phyloP scores from a whole-genome alignment of 1,140 invertebrate genomes.

The Listronotus bonariensis region DNA sequence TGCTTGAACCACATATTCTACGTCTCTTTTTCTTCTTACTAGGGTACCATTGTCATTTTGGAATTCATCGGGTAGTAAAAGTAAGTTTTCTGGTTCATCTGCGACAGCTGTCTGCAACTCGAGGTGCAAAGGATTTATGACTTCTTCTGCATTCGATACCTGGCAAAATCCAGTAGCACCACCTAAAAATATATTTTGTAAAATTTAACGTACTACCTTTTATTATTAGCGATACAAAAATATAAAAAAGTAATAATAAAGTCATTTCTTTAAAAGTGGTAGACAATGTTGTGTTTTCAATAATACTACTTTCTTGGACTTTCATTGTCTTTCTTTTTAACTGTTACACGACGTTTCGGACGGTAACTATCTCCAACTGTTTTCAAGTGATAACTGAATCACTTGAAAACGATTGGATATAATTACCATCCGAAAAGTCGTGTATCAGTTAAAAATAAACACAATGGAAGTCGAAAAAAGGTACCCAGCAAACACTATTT shows the following conservation, averaged over 20 bases:
- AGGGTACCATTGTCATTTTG: constrained; percentile 5
- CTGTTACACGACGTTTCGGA: too few species aligned
- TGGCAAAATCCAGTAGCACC: constrained; percentile 10
- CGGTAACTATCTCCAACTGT: too few species aligned
- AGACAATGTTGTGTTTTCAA: too few species aligned
- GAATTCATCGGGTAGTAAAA: constrained; percentile 3
- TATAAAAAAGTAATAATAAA: not conserved
- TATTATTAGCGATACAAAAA: not conserved
- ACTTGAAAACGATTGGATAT: too few species aligned
- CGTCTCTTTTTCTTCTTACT: constrained; percentile 63
- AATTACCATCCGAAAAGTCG: too few species aligned
- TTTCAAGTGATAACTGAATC: too few species aligned
- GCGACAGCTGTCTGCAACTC: constrained; percentile 3
- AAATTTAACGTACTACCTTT: not conserved
- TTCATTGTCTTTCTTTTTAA: too few species aligned
- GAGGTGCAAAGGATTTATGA: constrained; percentile 34
- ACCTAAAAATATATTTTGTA: not conserved
- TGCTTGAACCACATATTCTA: constrained; percentile 72
- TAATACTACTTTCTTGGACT: too few species aligned
- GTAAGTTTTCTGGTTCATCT: constrained; percentile 27
- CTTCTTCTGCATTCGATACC: constrained; percentile 5
- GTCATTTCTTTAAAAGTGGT: not conserved
- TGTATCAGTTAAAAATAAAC: too few species aligned
- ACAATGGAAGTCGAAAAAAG: too few species aligned
- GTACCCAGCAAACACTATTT: too few species aligned